Percentiles rank a stretch among this genome's conserved stretches.
Evolutionary conservation across 1,140 invertebrate genomes (phyloP).

Genomic region (Zaprionus ornatus): DNA sequence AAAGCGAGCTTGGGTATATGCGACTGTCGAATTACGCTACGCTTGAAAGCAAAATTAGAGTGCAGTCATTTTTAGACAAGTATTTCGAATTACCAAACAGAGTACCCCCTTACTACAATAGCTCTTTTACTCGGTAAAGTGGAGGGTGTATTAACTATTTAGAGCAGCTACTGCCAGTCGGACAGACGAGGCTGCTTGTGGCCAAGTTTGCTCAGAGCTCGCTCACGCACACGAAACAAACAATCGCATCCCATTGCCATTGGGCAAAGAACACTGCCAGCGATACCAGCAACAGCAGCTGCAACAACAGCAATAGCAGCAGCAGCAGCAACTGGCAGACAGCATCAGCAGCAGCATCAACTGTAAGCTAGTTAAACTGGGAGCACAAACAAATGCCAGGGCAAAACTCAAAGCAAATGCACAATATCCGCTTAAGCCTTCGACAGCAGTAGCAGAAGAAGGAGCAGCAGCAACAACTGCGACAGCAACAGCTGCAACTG

Average conservation of each 20-base stretch:
- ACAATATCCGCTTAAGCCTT: conserved; percentile 77
- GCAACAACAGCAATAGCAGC: conserved; percentile 32
- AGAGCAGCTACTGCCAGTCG: not conserved
- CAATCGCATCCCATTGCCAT: conserved; percentile 39
- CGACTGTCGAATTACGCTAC: conserved; percentile 26
- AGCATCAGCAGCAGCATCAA: conserved; percentile 49
- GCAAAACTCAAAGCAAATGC: conserved; percentile 70
- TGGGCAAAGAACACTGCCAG: conserved; percentile 48
- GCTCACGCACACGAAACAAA: conserved; percentile 52
- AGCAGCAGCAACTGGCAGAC: conserved; percentile 48
- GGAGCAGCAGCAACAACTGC: conserved; percentile 19
- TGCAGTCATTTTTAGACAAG: not conserved
- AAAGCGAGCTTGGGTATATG: conserved; percentile 20
- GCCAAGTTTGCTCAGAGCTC: conserved; percentile 15
- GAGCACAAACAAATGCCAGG: conserved; percentile 72
- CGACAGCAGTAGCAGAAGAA: conserved; percentile 54
- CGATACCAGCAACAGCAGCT: conserved; percentile 34
- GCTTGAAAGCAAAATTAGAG: not conserved
- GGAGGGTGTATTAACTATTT: conserved; percentile 3
- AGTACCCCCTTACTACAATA: not conserved
- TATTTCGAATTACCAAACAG: not conserved
- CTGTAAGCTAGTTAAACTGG: conserved; percentile 71
- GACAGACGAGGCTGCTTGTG: not conserved
- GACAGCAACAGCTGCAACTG: conserved; percentile 42
- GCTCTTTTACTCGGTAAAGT: not conserved